Evolutionary conservation across 2,797 vertebrate species (phyloP).

Genomic region (Tenualosa ilisha): DNA sequence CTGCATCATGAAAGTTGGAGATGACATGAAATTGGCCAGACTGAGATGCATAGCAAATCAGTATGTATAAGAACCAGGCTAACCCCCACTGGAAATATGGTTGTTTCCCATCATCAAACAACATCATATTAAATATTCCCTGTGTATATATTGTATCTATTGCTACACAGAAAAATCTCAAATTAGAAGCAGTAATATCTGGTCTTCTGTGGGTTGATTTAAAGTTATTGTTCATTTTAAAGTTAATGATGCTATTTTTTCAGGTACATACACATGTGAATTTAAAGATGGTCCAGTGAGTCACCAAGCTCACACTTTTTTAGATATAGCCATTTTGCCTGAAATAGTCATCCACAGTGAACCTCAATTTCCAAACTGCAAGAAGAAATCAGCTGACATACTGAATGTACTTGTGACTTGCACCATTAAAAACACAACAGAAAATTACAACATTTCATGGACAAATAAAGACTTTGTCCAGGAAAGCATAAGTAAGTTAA

Average conservation of each 20-base stretch:
- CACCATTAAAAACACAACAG: slow-evolving; percentile 18
- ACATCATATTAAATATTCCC: background rate
- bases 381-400: accelerated
- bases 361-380: slow-evolving; percentile 61
- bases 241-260: background rate
- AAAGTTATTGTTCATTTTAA: background rate
- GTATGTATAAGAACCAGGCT: too few relatives aligned
- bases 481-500: accelerated
- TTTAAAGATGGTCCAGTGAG: accelerated
- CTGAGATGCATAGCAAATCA: too few relatives aligned
- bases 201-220: background rate
- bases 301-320: slow-evolving; percentile 50
- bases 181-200: background rate
- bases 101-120: too few relatives aligned
- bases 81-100: too few relatives aligned
- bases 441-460: slow-evolving; percentile 53
- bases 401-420: accelerated
- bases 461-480: accelerated
- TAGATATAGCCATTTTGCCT: slow-evolving; percentile 64
- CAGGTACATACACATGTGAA: slow-evolving; percentile 65
- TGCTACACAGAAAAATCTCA: background rate
- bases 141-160: background rate
- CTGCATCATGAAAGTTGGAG: too few relatives aligned
- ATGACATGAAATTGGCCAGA: too few relatives aligned
- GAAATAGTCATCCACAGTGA: background rate